Evolutionary conservation across 37 sponge, comb jelly and placozoan species (phyloP).

Genomic region (Crambe crambe): DNA sequence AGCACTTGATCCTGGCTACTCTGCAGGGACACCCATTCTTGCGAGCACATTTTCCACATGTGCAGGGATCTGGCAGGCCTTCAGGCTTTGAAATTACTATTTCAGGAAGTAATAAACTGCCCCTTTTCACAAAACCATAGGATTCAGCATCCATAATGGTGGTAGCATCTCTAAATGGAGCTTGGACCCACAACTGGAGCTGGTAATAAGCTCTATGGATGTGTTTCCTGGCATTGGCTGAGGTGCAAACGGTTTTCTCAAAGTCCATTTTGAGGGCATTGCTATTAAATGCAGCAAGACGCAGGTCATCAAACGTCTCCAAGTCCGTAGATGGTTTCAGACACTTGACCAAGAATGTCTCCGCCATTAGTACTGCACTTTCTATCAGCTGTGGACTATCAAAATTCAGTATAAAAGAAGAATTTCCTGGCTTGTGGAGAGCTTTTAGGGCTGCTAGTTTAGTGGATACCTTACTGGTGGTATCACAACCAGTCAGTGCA

Average conservation of each 20-base stretch:
- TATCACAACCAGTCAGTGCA: too few species aligned
- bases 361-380: constrained; percentile 1
- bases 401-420: constrained; percentile 4
- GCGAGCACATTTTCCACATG: neutral
- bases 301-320: constrained; percentile 9
- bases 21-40: constrained; percentile 2
- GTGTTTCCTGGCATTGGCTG: constrained; percentile 1
- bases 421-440: constrained; percentile 3
- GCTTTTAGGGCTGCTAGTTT: constrained; percentile 4
- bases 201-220: constrained; percentile 6
- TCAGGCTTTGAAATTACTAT: neutral
- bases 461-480: neutral
- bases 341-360: constrained; percentile 3
- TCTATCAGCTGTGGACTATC: constrained; percentile 1
- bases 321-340: constrained; percentile 1
- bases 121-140: constrained; percentile 1
- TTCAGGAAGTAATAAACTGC: constrained; percentile 15
- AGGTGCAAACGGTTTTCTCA: constrained; percentile 1
- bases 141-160: neutral
- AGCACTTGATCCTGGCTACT: neutral
- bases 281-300: constrained; percentile 2
- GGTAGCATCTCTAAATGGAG: neutral
- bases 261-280: constrained; percentile 8
- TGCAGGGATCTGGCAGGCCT: constrained; percentile 12
- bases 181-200: constrained; percentile 2